These are phyloP conservation scores for Argyra leucocephala DNA, from an alignment of 2,888 invertebrate genomes.

Conservation along the genomic window DNA sequence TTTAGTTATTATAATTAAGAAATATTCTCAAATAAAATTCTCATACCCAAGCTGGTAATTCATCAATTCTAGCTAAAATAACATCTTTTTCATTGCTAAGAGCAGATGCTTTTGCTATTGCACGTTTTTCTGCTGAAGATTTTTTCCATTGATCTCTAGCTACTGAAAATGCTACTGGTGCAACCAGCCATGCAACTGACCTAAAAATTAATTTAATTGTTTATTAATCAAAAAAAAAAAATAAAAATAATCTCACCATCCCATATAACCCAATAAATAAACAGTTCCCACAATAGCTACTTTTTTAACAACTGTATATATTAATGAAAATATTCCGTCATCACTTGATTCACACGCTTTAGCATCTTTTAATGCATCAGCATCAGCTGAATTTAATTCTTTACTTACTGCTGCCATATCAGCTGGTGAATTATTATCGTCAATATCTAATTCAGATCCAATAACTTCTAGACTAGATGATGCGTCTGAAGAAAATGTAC, in stretches of 20 bases:
- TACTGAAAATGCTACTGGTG: conserved; percentile 67
- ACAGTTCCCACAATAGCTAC: conserved; percentile 63
- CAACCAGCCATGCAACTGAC: conserved; percentile 67
- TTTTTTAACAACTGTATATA: conserved; percentile 58
- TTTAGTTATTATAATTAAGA: no score
- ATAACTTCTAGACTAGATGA: background rate
- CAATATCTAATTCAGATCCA: background rate
- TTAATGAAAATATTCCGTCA: conserved; percentile 49
- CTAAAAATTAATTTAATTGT: background rate
- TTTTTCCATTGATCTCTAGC: conserved; percentile 70
- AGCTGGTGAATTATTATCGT: background rate
- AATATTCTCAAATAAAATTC: background rate
- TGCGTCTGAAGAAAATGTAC: background rate
- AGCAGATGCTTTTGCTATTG: conserved; percentile 67
- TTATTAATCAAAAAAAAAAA: background rate
- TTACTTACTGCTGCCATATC: conserved; percentile 19
- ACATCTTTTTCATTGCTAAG: conserved; percentile 75
- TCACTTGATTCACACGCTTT: conserved; percentile 24
- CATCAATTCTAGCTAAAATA: conserved; percentile 75
- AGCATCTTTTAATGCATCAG: conserved; percentile 5
- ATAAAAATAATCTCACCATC: conserved; percentile 46
- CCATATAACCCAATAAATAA: conserved; percentile 74
- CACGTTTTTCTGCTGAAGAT: conserved; percentile 61
- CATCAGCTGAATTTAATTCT: conserved; percentile 13
- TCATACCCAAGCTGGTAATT: conserved; percentile 87